phyloP scores from a whole-genome alignment of 1,140 invertebrate species.

The Lasioglossum baleicum region DNA sequence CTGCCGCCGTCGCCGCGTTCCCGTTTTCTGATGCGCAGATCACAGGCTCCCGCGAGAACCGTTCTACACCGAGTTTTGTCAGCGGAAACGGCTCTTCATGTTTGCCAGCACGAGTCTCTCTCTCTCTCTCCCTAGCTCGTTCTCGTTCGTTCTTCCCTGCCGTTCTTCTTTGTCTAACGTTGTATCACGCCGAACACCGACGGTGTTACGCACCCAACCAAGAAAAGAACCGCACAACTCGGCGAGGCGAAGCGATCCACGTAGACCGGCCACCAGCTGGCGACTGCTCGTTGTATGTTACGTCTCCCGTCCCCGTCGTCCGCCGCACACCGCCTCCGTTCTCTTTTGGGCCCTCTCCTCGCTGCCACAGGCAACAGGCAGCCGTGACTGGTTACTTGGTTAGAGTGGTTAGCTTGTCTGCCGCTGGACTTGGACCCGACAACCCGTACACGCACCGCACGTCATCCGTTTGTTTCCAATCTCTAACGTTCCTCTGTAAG shows the following conservation, averaged over 20 bases:
- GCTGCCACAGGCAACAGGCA: neutral
- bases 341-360: conserved; percentile 38
- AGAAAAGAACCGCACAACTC: neutral
- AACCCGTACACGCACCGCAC: too few species aligned
- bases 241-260: neutral
- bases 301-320: neutral
- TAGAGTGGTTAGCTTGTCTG: neutral
- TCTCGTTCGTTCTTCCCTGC: too few species aligned
- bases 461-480: neutral
- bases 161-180: too few species aligned
- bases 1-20: conserved; percentile 40
- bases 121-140: too few species aligned
- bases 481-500: neutral
- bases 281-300: conserved; percentile 58
- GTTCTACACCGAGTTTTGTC: neutral
- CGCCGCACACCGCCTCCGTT: conserved; percentile 8
- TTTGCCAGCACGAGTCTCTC: too few species aligned
- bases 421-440: conserved; percentile 39
- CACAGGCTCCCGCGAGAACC: neutral
- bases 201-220: neutral
- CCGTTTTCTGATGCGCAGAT: neutral
- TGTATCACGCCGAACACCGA: too few species aligned
- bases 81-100: too few species aligned
- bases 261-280: conserved; percentile 68
- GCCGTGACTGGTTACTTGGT: conserved; percentile 22